Evolutionary conservation across 2,888 invertebrate species (phyloP), one percentile per base, ranked within the genome.

Genomic region (Amblyteles armatorius): DNA sequence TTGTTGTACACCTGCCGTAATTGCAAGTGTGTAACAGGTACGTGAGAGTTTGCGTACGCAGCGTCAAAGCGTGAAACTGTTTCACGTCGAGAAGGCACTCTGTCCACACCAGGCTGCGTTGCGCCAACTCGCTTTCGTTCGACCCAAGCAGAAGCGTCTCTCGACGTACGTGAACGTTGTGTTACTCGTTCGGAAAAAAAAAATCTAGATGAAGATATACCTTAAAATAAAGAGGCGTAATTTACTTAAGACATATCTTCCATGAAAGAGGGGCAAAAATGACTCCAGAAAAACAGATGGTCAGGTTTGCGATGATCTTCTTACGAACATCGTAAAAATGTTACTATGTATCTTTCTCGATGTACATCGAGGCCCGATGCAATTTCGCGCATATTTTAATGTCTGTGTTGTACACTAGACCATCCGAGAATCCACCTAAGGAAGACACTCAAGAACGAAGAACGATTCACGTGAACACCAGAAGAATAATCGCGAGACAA

Each of bases 51-150:
- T 48, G 44, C 22, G 55, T 52, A 65, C 22, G 67, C 63, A 67
- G 67, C 72, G 44, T 80, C 73, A 67, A 80, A 80, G 52, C 80
- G 80, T 80, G 80, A 73, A 73, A 73, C 65, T 40, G 73, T 80
- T 80, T 55, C 44, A 80, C 72, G 73, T 73, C 19, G 40, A 9
- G 40, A n/a, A 52, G n/a, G 19, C 16, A 26, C 68, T 65, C 50
- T 71, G 72, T 40, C 11, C 33, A 29, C 19, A 29, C 13, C 2
- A 33, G 29, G 6, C 29, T 29, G 73, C 48, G 55, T 76, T 76
- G 65, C 65, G 79, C 65, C 71, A 73, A 80, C 80, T 80, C 73
- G 80, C 80, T 73, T 80, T 80, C 80, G 80, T 80, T 80, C 33
- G 73, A 16, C 44, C 29, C 63, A 33, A 36, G 48, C 44, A 68